These are phyloP conservation scores for Drosophila borealis DNA, from an alignment of 2,888 invertebrate genomes.

Conservation along the genomic window DNA sequence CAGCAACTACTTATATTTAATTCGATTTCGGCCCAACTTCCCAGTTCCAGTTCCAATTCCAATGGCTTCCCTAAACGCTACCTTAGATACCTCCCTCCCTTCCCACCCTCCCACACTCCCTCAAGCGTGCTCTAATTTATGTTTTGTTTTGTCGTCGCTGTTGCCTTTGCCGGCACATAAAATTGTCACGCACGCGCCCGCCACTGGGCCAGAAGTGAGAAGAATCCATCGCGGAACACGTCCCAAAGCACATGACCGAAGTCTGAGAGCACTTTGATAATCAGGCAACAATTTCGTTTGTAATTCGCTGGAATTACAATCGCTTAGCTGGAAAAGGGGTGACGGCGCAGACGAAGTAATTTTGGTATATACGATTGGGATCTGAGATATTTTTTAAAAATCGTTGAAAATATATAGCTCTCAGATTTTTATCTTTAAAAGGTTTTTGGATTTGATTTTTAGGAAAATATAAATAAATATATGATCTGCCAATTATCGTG, in stretches of 20 bases:
- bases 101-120: neutral
- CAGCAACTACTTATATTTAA: conserved; percentile 69
- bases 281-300: conserved; percentile 32
- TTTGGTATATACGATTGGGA: conserved; percentile 1
- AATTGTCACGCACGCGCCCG: conserved; percentile 68
- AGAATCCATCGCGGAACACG: conserved; percentile 50
- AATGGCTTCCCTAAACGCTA: conserved; percentile 21
- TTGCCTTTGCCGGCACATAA: conserved; percentile 52
- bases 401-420: too few species aligned
- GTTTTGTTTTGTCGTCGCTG: conserved; percentile 61
- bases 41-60: conserved; percentile 17
- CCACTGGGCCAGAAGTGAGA: conserved; percentile 33
- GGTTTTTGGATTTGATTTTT: too few species aligned
- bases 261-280: conserved; percentile 32
- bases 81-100: conserved; percentile 16
- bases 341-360: neutral
- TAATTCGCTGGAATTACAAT: conserved; percentile 42
- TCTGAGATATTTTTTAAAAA: conserved; percentile 1
- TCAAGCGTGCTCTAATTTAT: conserved; percentile 63
- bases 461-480: too few species aligned
- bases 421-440: too few species aligned
- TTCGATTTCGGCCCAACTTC: conserved; percentile 60
- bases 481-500: too few species aligned
- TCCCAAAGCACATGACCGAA: conserved; percentile 25
- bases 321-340: conserved; percentile 50